Percentiles rank a stretch among this genome's conserved stretches.
These are phyloP conservation scores for Elgaria multicarinata DNA, from an alignment of 2,113 vertebrate genomes.

Conservation along the genomic window DNA sequence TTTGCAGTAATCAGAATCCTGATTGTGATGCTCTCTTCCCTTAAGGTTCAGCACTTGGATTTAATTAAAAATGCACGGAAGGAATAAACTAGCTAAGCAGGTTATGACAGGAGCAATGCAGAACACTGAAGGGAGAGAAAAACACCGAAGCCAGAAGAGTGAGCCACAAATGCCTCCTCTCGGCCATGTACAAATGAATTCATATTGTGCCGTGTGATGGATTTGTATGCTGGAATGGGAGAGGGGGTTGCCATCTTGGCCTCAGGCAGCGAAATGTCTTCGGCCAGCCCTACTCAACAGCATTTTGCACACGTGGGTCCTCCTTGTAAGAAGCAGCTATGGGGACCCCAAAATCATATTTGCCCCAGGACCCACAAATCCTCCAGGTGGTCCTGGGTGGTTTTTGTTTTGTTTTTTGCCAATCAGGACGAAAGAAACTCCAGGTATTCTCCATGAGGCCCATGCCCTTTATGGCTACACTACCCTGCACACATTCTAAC, in stretches of 20 bases:
- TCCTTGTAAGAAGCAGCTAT: too few species aligned
- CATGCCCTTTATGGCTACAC: too few species aligned
- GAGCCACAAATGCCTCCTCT: neutral
- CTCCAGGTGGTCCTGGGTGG: too few species aligned
- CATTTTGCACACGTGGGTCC: too few species aligned
- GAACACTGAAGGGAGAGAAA: neutral
- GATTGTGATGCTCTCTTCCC: neutral
- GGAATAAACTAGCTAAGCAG: neutral
- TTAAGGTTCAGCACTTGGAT: conserved; percentile 8
- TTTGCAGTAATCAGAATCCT: conserved; percentile 1
- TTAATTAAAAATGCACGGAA: conserved; percentile 27
- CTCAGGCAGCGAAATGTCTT: too few species aligned
- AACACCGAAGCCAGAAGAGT: neutral
- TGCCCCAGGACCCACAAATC: too few species aligned
- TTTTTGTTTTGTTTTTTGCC: too few species aligned
- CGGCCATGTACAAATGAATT: neutral
- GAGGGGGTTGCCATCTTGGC: neutral
- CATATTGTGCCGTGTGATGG: neutral
- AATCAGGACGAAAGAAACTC: too few species aligned
- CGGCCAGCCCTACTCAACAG: too few species aligned
- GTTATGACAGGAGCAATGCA: neutral
- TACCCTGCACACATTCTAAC: too few species aligned
- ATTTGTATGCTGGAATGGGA: neutral
- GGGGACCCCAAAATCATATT: too few species aligned
- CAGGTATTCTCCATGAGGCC: too few species aligned